These are phyloP conservation scores for Silurus asotus DNA, from an alignment of 2,113 vertebrate genomes.

Conservation along the genomic window DNA sequence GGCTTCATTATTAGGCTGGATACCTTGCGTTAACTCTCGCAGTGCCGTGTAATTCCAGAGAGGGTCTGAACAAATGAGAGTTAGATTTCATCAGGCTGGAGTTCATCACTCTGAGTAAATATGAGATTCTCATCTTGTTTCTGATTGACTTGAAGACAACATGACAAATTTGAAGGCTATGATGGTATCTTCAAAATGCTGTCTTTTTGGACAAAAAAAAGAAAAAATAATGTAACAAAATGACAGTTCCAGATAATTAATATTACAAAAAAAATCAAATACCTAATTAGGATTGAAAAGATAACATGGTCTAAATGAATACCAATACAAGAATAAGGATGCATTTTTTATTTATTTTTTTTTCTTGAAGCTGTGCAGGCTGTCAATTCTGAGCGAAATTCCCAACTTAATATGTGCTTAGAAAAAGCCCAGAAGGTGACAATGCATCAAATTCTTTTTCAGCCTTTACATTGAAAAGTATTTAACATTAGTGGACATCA, in stretches of 20 bases:
- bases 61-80: background rate
- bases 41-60: constrained; percentile 25
- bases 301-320: background rate
- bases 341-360: background rate
- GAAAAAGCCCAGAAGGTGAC: background rate
- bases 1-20: constrained; percentile 65
- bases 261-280: background rate
- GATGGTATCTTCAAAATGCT: background rate
- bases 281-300: background rate
- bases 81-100: background rate
- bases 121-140: background rate
- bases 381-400: background rate
- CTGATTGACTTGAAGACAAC: background rate
- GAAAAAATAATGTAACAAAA: background rate
- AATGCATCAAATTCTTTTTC: background rate
- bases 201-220: background rate
- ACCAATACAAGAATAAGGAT: background rate
- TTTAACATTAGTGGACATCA: background rate
- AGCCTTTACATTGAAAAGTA: background rate
- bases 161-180: background rate
- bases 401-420: background rate
- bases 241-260: too few relatives aligned
- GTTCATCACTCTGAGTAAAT: background rate
- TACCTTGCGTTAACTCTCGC: constrained; percentile 64
- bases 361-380: background rate